Base-by-base conservation (phyloP, 2,113 vertebrate species). In the Plestiodon gilberti region DNA sequence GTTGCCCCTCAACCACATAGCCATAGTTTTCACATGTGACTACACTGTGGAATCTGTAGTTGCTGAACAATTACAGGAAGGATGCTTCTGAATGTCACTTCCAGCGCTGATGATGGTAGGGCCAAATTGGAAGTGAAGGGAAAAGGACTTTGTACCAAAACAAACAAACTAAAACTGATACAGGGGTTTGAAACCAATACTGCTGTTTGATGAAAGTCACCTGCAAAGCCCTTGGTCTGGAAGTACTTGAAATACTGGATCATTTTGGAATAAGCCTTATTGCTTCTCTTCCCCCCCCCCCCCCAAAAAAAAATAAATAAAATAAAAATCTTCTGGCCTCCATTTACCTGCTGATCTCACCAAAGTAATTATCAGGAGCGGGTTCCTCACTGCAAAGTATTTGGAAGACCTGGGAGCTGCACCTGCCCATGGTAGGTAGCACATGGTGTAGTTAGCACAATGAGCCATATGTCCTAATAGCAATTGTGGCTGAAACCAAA, bases 401-500 rank as follows among this genome's bases (percentile, higher is more conserved):
- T 55, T 35, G 13, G 43, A 82, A n/a, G 13, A 59, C 20, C 18
- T 48, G 25, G 38, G 38, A 84, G 30, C 25, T 75, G 71, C 57
- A 84, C 71, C 82, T 84, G 71, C 59, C 30, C n/a, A 64, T 52
- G n/a, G n/a, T n/a, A 52, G 23, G 15, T n/a, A 84, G 59, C 59
- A 76, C 25, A 38, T 75, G 55, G 33, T 71, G 18, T 71, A 38
- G 20, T 23, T 57, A 70, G 57, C 22, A 76, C 25, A 84, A 33
- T 64, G 59, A 65, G 28, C 30, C 59, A 17, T 75, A n/a, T 23
- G 57, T 23, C 28, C 17, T 61, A 62, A 75, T 22, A 83, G 35
- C 62, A 62, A 75, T 62, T 83, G 35, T 82, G 71, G 35, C 7
- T 48, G 5, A 75, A 84, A 75, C n/a, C 55, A 83, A 83, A 75